A percentile compares a stretch with the other conserved stretches of the same genome.
These are phyloP conservation scores for Trachythela sp. DNA, from an alignment of 64 coral and sea anemone genomes.

Conservation along the genomic window DNA sequence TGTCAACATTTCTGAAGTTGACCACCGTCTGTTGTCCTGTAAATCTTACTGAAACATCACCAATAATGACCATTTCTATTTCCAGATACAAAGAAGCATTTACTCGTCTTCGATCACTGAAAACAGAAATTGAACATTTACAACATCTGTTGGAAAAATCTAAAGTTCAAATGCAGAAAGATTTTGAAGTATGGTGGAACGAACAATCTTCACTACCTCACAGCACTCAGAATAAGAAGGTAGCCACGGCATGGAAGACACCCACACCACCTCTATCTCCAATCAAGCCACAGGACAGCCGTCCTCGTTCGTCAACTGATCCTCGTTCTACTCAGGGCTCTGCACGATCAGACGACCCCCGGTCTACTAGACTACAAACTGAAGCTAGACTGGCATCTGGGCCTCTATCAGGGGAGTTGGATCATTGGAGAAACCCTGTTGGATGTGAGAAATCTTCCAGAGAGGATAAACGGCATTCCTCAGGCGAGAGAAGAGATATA, in stretches of 20 bases:
- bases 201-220: slow-evolving; percentile 61
- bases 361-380: background rate
- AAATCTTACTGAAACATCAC: background rate
- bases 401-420: background rate
- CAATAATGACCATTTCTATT: background rate
- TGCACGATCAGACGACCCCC: background rate
- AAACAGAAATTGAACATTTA: slow-evolving; percentile 96
- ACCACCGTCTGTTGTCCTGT: too few relatives aligned
- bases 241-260: background rate
- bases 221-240: background rate
- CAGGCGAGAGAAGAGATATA: background rate
- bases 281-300: background rate
- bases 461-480: background rate
- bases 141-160: slow-evolving; percentile 88
- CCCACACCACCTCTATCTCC: background rate
- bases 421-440: background rate
- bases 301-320: background rate
- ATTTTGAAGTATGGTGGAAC: slow-evolving; percentile 97
- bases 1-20: too few relatives aligned
- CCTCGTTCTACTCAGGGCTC: background rate
- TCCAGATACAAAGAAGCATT: slow-evolving; percentile 85
- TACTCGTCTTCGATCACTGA: slow-evolving; percentile 79
- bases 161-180: slow-evolving; percentile 98
- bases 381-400: background rate
- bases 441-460: background rate